Conservation (phyloP, 2,888 invertebrate species). For the Eilema griseolum region DNA sequence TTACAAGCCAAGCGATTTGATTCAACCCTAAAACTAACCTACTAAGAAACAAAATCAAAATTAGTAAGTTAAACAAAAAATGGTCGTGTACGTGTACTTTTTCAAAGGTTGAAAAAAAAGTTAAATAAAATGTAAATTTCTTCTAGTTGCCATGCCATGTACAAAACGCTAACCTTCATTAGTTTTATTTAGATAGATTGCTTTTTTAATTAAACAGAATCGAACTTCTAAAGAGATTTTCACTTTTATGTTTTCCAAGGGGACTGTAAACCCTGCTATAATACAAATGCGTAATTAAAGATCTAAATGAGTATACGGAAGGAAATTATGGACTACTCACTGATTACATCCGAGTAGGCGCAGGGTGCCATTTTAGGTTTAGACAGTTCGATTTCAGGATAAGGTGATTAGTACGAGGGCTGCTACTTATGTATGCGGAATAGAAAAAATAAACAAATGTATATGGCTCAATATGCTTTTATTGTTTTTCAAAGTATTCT, state of each 20-base stretch:
- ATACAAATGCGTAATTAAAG: conserved; percentile 28
- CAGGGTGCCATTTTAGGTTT: background rate
- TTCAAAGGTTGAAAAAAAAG: background rate
- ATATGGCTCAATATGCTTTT: too few relatives aligned
- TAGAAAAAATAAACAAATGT: too few relatives aligned
- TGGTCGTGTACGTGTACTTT: background rate
- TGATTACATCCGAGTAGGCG: background rate
- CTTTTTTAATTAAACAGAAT: conserved; percentile 17
- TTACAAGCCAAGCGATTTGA: background rate
- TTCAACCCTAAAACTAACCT: background rate
- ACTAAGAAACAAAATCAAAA: background rate
- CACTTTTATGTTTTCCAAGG: conserved; percentile 22
- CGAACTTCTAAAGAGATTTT: conserved; percentile 18
- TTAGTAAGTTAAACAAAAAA: background rate
- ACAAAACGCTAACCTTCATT: background rate
- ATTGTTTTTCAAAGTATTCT: too few relatives aligned
- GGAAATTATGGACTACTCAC: background rate
- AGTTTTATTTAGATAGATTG: background rate
- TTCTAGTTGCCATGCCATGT: background rate
- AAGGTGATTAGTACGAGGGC: too few relatives aligned
- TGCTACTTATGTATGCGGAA: too few relatives aligned
- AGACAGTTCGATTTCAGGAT: background rate
- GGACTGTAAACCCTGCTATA: conserved; percentile 13
- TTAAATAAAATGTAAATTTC: background rate
- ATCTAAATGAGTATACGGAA: conserved; percentile 16